These are phyloP conservation scores for Sminthurides aquaticus DNA, from an alignment of 2,888 invertebrate species.

Conservation along the genomic window DNA sequence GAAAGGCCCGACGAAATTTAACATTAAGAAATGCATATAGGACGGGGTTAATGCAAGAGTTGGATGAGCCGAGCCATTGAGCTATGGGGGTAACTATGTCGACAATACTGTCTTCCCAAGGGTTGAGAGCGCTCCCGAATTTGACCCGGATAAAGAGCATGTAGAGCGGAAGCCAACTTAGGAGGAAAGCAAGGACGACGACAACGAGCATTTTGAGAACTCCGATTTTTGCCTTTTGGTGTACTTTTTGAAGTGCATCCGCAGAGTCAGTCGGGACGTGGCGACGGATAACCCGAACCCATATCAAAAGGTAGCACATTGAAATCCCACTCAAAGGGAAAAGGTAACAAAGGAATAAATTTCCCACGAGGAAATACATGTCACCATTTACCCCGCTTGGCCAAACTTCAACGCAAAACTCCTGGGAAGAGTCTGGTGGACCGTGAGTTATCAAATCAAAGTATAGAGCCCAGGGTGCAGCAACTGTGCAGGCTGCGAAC, in stretches of 20 bases:
- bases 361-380: conserved; percentile 79
- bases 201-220: conserved; percentile 90
- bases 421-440: conserved; percentile 64
- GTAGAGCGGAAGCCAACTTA: conserved; percentile 89
- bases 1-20: conserved; percentile 40
- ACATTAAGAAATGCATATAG: conserved; percentile 66
- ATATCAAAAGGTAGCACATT: conserved; percentile 84
- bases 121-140: conserved; percentile 64
- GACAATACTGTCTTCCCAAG: conserved; percentile 67
- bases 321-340: conserved; percentile 84
- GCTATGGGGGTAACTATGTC: conserved; percentile 78
- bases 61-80: conserved; percentile 86
- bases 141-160: conserved; percentile 80
- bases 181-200: conserved; percentile 84
- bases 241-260: conserved; percentile 83
- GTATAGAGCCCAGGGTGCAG: conserved; percentile 84
- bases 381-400: conserved; percentile 72
- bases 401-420: conserved; percentile 76
- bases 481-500: conserved; percentile 74
- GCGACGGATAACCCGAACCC: conserved; percentile 80
- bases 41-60: conserved; percentile 91
- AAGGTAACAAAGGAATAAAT: conserved; percentile 81
- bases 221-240: conserved; percentile 79
- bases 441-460: conserved; percentile 72
- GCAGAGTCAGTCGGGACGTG: conserved; percentile 86